A percentile compares a stretch with the other conserved stretches of the same genome.
These are phyloP conservation scores for Elaphurus davidianus DNA, from an alignment of 2,113 vertebrate genomes.

Conservation along the genomic window DNA sequence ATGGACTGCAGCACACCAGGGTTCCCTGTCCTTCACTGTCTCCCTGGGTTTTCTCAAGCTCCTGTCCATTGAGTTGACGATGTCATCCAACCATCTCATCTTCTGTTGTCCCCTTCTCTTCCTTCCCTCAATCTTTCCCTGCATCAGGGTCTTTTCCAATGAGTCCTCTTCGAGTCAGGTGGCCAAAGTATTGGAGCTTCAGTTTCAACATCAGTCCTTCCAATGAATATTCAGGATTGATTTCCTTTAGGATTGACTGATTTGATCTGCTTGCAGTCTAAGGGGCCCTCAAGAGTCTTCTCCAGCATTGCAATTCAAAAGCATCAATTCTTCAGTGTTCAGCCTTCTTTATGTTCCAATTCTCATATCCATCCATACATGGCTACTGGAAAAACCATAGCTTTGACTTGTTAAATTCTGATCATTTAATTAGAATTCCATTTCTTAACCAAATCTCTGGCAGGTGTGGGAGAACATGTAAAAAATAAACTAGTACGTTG, in stretches of 20 bases:
- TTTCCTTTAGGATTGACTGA: background rate
- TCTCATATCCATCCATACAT: background rate
- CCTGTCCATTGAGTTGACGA: background rate
- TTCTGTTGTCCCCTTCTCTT: background rate
- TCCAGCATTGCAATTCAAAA: background rate
- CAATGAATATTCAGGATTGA: background rate
- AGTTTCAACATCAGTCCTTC: background rate
- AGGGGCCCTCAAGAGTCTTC: background rate
- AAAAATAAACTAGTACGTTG: background rate
- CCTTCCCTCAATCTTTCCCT: background rate
- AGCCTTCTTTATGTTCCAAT: background rate
- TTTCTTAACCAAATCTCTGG: background rate
- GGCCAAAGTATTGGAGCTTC: background rate
- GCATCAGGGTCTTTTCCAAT: background rate
- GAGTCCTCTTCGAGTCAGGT: background rate
- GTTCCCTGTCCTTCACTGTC: background rate
- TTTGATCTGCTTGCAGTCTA: background rate
- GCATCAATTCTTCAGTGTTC: background rate
- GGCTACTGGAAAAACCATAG: background rate
- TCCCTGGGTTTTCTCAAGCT: background rate
- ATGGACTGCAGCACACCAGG: background rate
- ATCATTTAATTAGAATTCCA: slow-evolving; percentile 1
- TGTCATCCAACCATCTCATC: background rate
- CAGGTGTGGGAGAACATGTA: background rate
- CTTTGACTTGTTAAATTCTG: background rate